Evolutionary conservation across 1,140 invertebrate genomes (phyloP).

Genomic region (Antheraea pernyi): DNA sequence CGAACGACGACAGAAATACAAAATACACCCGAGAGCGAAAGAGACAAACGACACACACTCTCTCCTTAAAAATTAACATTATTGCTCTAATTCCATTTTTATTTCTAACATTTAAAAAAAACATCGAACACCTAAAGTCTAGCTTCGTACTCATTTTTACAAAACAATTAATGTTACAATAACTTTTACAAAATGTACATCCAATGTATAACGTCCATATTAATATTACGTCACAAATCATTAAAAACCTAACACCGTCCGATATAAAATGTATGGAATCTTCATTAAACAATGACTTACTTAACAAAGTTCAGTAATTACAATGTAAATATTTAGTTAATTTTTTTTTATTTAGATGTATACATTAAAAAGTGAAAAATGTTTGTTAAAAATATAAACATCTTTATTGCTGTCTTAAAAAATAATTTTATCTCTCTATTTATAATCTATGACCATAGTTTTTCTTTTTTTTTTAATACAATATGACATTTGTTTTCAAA

Average conservation of each 20-base stretch:
- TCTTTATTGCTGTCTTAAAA: constrained; percentile 6
- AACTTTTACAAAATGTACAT: constrained; percentile 61
- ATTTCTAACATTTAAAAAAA: not conserved
- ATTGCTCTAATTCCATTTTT: not conserved
- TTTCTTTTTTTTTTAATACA: not conserved
- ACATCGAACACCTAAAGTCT: not conserved
- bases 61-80: not conserved
- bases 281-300: not conserved
- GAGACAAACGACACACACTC: not conserved
- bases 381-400: constrained; percentile 10
- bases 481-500: not conserved
- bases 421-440: constrained; percentile 1
- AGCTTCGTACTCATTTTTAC: not conserved
- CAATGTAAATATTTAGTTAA: constrained; percentile 1
- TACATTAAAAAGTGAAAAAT: not conserved
- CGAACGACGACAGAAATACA: not conserved
- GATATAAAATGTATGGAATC: constrained; percentile 16
- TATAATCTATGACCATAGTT: constrained; percentile 1
- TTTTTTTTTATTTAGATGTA: not conserved
- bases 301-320: not conserved
- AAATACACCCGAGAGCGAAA: not conserved
- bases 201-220: constrained; percentile 20
- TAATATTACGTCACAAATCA: constrained; percentile 34
- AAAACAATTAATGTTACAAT: constrained; percentile 16
- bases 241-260: constrained; percentile 42